Base-by-base conservation (phyloP, 2,797 vertebrate species). In the Diplodus sargus region DNA sequence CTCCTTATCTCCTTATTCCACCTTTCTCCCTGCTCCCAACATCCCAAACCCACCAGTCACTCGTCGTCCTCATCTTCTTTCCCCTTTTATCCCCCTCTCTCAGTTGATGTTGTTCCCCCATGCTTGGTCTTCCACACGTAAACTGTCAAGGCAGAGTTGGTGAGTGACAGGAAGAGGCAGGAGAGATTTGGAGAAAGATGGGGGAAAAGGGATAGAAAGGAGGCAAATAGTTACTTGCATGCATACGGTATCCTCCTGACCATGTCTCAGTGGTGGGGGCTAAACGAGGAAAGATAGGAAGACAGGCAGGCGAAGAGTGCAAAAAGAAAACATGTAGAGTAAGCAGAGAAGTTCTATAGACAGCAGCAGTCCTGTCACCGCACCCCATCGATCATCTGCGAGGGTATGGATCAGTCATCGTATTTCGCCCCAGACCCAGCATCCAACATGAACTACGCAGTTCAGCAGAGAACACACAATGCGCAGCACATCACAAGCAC, bases 1-100 rank as follows among this genome's bases (percentile, higher is more conserved):
- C 76, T 54, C 74, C 93, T 93, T 94, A 94, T 94, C 93, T 92
- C 82, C 90, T 90, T 90, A 90, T 92, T 92, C 87, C 91, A 93
- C 90, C 91, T 92, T 92, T 85, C 85, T 89, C 76, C 76, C 71
- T 34, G 58, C 86, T 91, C 83, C 87, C 85, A 81, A 82, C 82
- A 83, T 71, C 83, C 70, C 59, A 83, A 88, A 87, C 81, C 58
- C 85, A 89, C 79, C 84, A 90, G 75, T 89, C 89, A 90, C 62
- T 90, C 87, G 81, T 80, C 80, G 20, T 67, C 76, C 76, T 83
- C 86, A 22, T 86, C 85, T 69, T 74, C 80, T 67, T 56, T 59
- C 61, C 70, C 74, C 78, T 91, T 88, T 92, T 78, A 91, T 89
- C 80, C 86, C 54, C 59, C 52, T 64, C 66, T 79, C 82, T 84